Base-by-base conservation (phyloP, 2,797 vertebrate species). In the Neostethus bicornis region DNA sequence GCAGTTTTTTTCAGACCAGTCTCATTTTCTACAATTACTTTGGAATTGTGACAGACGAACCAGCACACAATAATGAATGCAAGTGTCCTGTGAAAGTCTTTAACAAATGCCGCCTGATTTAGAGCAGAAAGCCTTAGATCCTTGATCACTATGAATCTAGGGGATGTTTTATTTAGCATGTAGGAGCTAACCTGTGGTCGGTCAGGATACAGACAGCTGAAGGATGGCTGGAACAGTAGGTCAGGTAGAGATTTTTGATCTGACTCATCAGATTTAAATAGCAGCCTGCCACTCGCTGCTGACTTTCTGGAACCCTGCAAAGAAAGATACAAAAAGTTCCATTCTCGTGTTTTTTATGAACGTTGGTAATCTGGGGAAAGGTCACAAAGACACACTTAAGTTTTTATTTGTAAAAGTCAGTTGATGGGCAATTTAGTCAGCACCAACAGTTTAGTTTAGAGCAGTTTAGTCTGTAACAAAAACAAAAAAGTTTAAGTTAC, bases 171-270 rank as follows among this genome's bases (percentile, higher is more conserved):
- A 46, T 45, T 31, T 17, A 45, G 49, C 45, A 51, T n/a, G n/a
- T n/a, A 32, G 44, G 7, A 31, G 54, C 89, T 90, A 85, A 96
- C 97, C 96, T 96, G 91, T 96, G 96, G 32, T 98, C 94, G 0
- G 96, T 98, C 79, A 99, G 93, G 74, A 98, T 94, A 8, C 81
- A 92, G 61, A 98, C 97, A 7, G 97, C 97, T 0, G 93, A 94
- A 0, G 97, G 97, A 67, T 99, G 97, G 76, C 95, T 98, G 53
- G 93, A 94, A 51, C 97, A 99, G 84, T 99, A 99, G 0, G 93
- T 86, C 80, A 96, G 84, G 79, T 99, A 98, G 73, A 98, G 86
- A 5, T 83, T 92, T 77, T 92, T 92, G 90, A 98, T 94, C 89
- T 99, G 97, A 80, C 91, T 87, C 92, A 98, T 92, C 79, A 94